Evolutionary conservation across 2,888 invertebrate species (phyloP).

Genomic region (Sinhomidia bicolor): DNA sequence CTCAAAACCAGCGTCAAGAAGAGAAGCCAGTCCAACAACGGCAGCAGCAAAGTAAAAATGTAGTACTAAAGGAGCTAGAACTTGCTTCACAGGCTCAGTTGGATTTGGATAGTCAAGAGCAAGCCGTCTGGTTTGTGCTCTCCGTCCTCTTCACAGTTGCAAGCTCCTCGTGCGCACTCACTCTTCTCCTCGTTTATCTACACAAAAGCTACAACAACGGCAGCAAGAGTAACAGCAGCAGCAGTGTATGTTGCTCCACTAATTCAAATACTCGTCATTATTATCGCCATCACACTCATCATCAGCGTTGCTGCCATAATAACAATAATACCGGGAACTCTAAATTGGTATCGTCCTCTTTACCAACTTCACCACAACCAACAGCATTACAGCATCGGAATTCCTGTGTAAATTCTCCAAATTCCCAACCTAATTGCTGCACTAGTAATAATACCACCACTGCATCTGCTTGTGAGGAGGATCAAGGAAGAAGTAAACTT

Average conservation of each 20-base stretch:
- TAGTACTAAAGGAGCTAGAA: constrained; percentile 57
- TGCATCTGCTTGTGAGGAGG: not conserved
- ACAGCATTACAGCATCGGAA: not conserved
- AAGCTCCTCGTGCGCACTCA: constrained; percentile 71
- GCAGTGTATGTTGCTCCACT: not conserved
- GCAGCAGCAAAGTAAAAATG: constrained; percentile 27
- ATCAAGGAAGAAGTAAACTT: not conserved
- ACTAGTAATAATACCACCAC: not conserved
- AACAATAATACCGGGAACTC: not conserved
- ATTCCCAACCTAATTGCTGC: not conserved
- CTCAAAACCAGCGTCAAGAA: not conserved
- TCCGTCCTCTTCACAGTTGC: constrained; percentile 74
- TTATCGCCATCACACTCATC: not conserved
- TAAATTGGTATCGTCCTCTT: not conserved
- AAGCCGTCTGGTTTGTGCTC: constrained; percentile 75
- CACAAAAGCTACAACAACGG: constrained; percentile 17
- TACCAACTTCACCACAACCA: not conserved
- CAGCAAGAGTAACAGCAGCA: not conserved
- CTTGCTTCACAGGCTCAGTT: constrained; percentile 66
- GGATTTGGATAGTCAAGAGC: constrained; percentile 64
- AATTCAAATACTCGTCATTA: not conserved
- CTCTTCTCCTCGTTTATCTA: constrained; percentile 71
- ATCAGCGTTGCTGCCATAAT: not conserved
- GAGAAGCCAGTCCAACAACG: constrained; percentile 25
- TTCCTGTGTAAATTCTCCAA: not conserved